Evolutionary conservation across 92 coral and sea anemone genomes (phyloP).

Genomic region (Siderastrea radians): DNA sequence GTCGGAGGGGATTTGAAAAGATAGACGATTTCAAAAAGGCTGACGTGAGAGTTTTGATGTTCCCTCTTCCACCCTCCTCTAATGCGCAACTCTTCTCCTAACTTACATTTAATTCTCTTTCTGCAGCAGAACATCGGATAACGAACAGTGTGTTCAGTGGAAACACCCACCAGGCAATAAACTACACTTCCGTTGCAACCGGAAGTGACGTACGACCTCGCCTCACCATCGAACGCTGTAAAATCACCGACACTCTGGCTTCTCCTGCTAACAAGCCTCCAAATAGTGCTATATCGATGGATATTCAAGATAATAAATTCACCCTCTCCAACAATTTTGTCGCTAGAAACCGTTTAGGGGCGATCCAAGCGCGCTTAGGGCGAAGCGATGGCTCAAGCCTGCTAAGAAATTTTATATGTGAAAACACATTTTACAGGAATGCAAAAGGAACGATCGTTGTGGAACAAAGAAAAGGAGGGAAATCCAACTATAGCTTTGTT

Average conservation of each 20-base stretch:
- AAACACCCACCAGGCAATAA: conserved; percentile 35
- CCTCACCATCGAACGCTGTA: conserved; percentile 21
- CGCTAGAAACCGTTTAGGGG: conserved; percentile 64
- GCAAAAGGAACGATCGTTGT: conserved; percentile 58
- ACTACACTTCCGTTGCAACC: conserved; percentile 39
- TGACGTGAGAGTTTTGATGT: no score
- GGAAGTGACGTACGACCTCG: conserved; percentile 14
- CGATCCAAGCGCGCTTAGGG: conserved; percentile 26
- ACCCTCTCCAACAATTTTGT: conserved; percentile 53
- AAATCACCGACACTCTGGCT: conserved; percentile 21
- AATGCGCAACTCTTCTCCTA: not conserved
- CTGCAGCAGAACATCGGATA: conserved; percentile 44
- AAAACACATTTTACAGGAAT: conserved; percentile 61
- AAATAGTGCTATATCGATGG: conserved; percentile 49
- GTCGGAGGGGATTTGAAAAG: no score
- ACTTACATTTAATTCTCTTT: no score
- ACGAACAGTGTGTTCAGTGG: conserved; percentile 33
- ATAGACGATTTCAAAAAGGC: no score
- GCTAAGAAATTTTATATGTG: conserved; percentile 33
- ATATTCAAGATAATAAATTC: conserved; percentile 42
- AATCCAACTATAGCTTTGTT: conserved; percentile 12
- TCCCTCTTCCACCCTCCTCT: not conserved
- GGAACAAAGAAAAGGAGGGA: not conserved
- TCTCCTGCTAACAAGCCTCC: not conserved
- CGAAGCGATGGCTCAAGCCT: conserved; percentile 45